Evolutionary conservation across 1,140 invertebrate species (phyloP), one percentile per base, ranked within the genome.

Genomic region (Sitophilus oryzae): DNA sequence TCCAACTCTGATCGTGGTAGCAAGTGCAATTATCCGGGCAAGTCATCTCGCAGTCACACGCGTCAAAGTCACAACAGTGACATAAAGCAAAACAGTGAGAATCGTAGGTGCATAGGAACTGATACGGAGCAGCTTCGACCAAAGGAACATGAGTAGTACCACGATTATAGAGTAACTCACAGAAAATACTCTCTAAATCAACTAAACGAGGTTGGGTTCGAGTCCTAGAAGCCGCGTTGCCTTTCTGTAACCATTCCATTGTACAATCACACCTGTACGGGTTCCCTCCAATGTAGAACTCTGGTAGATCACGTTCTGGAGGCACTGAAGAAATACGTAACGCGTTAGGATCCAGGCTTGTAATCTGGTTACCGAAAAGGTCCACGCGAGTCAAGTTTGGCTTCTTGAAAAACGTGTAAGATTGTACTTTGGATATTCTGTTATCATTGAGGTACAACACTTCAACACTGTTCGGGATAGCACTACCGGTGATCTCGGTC

Each of bases 1-100:
- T 86, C 89, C 91, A 94, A 11, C 87, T 88, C 67, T 91, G 87
- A 71, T 94, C 91, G 66, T 94, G 89, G 74, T 91, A 94, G 73
- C 92, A 95, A 22, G 87, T 88, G 71, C 92, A 95, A 65, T 92
- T 89, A 41, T 81, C 82, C 16, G 92, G 92, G 66, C 92, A 95
- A 16, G 87, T 93, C 91, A 95, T 93, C 77, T 94, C 89, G 75
- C 91, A 95, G 69, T 95, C 86, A 71, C 92, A 95, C 18, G 91
- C 91, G 70, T 93, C 90, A 66, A 91, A 95, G 67, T 95, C 91
- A 71, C 92, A 95, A 72, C 92, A 95, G 60, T 93, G 88, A 69
- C 92, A 95, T 37, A 91, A 70, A 0, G 90, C 84, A 66, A 92
- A 92, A 71, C 92, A 95, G 62, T 94, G 91, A 38, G 85, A 83